Base-by-base conservation (phyloP, 2,113 vertebrate species). In the Neolamprologus sp. region DNA sequence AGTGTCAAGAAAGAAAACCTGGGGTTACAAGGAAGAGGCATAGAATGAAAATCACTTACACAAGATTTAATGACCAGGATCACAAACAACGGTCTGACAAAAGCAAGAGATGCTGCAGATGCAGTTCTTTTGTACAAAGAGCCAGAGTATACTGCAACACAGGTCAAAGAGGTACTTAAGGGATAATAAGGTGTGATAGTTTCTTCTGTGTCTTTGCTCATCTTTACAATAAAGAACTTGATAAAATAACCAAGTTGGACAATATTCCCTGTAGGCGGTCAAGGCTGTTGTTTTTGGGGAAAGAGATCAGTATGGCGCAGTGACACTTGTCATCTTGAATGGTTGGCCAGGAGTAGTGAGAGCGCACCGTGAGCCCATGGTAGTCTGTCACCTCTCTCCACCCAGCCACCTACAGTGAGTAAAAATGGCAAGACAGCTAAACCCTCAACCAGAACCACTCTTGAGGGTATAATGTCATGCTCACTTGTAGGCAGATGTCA, bases 401-500 rank as follows among this genome's bases (percentile, higher is more conserved):
- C 51, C 83, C 63, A 54, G 5, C 45, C 14, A 75, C 87, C 84
- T 54, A 28, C 81, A 30, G 13, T 88, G 89, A 93, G 93, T 93
- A 78, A 84, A 91, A 90, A 91, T 86, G 92, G 87, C 91, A 94
- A 89, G 23, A 84, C 82, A 80, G 85, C 91, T 86, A 92, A 91
- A 89, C 65, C 84, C n/a, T 90, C 73, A 87, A 87, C 88, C 82
- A 23, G 65, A n/a, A 80, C 80, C 1, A 26, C 81, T 68, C 89
- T 75, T 87, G n/a, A 9, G 65, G 86, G 53, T 49, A 65, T 88
- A 63, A 17, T 81, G 85, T 92, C 88, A 86, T 63, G 85, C 75
- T 91, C 65, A n/a, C 40, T 88, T 90, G 86, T 26, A 45, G 55
- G 60, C 80, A 85, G 55, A 91, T 55, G 71, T 7, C 9, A 6